A percentile compares a stretch with the other conserved stretches of the same genome.
Evolutionary conservation across 2,888 invertebrate species (phyloP).

Genomic region (Apamea monoglypha): DNA sequence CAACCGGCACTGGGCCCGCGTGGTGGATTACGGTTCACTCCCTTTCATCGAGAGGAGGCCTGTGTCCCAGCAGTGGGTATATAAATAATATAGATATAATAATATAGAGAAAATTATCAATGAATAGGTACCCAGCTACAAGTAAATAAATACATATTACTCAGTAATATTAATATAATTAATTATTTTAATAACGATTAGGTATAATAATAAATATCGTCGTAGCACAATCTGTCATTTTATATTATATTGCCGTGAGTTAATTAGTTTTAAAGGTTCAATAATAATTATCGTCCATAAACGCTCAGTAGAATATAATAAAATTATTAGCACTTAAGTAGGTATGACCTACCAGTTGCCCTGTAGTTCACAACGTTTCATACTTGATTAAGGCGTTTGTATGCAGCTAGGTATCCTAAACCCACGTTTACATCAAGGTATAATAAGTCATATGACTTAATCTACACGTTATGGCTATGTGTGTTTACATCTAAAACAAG

Average conservation of each 20-base stretch:
- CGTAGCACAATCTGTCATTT: constrained; percentile 35
- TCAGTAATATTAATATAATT: constrained; percentile 27
- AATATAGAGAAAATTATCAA: constrained; percentile 7
- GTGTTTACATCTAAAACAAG: neutral
- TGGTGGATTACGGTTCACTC: neutral
- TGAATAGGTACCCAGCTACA: neutral
- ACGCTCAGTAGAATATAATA: constrained; percentile 21
- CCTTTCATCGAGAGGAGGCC: too few species aligned
- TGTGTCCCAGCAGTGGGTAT: too few species aligned
- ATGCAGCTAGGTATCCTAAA: neutral
- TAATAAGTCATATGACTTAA: neutral
- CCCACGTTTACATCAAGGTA: neutral
- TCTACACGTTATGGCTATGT: neutral
- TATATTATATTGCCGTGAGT: constrained; percentile 19
- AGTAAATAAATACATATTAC: constrained; percentile 11
- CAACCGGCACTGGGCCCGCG: neutral
- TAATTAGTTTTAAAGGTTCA: constrained; percentile 46
- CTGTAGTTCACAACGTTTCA: neutral
- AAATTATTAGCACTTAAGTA: constrained; percentile 8
- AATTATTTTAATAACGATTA: constrained; percentile 22
- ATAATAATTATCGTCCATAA: constrained; percentile 30
- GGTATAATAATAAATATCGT: constrained; percentile 12
- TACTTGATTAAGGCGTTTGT: neutral
- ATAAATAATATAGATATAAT: too few species aligned
- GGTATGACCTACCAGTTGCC: neutral